Conservation (phyloP, 1,140 invertebrate genomes). For the Pogonus chalceus region DNA sequence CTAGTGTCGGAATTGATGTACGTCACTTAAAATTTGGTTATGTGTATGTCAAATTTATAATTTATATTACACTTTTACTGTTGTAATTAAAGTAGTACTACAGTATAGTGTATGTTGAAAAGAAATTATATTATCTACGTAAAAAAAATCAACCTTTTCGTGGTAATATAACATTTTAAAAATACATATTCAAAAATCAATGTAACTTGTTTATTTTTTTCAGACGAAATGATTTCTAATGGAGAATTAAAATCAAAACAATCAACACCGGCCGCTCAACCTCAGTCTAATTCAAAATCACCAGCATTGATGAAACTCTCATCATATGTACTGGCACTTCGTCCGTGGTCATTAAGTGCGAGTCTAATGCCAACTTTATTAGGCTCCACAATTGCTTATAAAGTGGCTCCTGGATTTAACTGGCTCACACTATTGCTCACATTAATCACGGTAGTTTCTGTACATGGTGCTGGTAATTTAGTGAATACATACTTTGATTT, state of each 20-base stretch:
- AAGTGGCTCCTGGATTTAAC: constrained; percentile 62
- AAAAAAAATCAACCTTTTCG: neutral
- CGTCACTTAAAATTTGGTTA: neutral
- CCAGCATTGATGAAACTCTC: constrained; percentile 71
- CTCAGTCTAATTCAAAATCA: constrained; percentile 13
- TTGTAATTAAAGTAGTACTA: neutral
- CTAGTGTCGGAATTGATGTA: constrained; percentile 7
- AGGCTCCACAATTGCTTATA: constrained; percentile 78
- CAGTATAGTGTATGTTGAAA: neutral
- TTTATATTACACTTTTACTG: neutral
- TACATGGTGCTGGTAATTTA: constrained; percentile 92
- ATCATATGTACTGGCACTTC: constrained; percentile 73
- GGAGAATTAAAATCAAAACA: neutral
- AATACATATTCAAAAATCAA: neutral
- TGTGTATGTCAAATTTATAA: neutral
- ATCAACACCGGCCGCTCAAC: neutral
- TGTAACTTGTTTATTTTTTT: neutral
- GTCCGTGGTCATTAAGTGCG: constrained; percentile 88
- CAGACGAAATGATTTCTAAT: neutral
- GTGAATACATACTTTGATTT: constrained; percentile 96
- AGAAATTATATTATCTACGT: no score
- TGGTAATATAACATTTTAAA: neutral
- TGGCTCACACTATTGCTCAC: constrained; percentile 69
- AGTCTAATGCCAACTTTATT: constrained; percentile 82
- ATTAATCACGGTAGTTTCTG: constrained; percentile 74